Percentiles rank a stretch among this genome's conserved stretches.
These are phyloP conservation scores for Polylopha cassiicola DNA, from an alignment of 2,888 invertebrate genomes.

Conservation along the genomic window DNA sequence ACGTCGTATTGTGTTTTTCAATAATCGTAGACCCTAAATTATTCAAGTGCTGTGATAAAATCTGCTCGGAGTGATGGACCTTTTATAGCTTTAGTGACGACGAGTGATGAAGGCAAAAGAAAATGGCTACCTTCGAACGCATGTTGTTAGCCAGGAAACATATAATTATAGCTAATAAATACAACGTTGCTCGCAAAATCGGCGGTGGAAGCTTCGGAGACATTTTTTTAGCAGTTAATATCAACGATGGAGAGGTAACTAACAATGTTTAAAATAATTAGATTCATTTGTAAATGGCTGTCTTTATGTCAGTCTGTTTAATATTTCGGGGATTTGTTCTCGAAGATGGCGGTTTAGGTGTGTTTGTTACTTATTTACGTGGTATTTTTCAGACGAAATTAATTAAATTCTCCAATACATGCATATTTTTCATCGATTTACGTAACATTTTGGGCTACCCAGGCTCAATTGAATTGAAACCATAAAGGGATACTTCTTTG, in stretches of 20 bases:
- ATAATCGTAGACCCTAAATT: constrained; percentile 49
- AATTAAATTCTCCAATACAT: neutral
- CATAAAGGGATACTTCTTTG: constrained; percentile 12
- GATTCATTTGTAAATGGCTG: constrained; percentile 31
- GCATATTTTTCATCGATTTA: constrained; percentile 14
- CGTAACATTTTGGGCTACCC: constrained; percentile 22
- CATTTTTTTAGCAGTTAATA: constrained; percentile 96
- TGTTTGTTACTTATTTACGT: constrained; percentile 27
- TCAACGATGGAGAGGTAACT: constrained; percentile 91
- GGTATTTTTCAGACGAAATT: constrained; percentile 1
- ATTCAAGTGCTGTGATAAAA: constrained; percentile 53
- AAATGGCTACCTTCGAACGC: constrained; percentile 72
- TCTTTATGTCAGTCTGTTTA: constrained; percentile 43
- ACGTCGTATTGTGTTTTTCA: constrained; percentile 51
- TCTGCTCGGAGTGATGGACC: constrained; percentile 59
- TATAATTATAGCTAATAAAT: constrained; percentile 87
- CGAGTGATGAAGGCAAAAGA: constrained; percentile 70
- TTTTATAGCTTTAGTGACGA: constrained; percentile 59
- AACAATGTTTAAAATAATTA: constrained; percentile 15
- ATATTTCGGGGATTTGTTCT: constrained; percentile 57
- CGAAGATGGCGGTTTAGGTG: constrained; percentile 63
- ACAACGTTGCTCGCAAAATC: constrained; percentile 96
- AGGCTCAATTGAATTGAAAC: constrained; percentile 17
- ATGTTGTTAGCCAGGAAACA: constrained; percentile 63
- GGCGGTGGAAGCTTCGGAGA: constrained; percentile 99